Evolutionary conservation across 2,888 invertebrate species (phyloP).

Genomic region (Ophioninae sp.): DNA sequence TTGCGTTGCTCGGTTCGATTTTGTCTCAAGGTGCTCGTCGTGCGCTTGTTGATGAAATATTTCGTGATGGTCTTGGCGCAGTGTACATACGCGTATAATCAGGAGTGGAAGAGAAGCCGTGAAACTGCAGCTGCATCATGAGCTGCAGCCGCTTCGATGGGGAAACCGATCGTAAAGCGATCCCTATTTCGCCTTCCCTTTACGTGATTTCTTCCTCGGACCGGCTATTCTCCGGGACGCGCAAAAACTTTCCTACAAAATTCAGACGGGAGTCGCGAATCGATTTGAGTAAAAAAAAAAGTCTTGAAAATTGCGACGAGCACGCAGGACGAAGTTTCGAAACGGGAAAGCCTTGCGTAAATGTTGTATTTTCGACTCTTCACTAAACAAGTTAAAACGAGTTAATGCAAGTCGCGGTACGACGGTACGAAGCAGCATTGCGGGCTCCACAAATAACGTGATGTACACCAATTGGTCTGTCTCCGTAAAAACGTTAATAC

Average conservation of each 20-base stretch:
- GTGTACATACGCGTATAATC: background rate
- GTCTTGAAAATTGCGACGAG: background rate
- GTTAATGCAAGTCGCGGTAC: no score
- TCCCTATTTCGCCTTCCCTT: conserved; percentile 19
- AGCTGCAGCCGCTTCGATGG: conserved; percentile 68
- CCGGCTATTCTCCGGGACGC: background rate
- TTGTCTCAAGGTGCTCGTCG: conserved; percentile 11
- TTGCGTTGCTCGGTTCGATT: conserved; percentile 41
- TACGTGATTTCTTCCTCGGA: conserved; percentile 9
- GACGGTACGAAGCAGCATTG: no score
- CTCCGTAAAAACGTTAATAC: conserved; percentile 12
- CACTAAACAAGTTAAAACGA: no score
- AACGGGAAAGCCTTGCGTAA: background rate
- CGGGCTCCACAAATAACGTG: background rate
- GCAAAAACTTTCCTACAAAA: conserved; percentile 6
- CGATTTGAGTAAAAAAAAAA: background rate
- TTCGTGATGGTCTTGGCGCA: conserved; percentile 21
- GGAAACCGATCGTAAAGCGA: conserved; percentile 50
- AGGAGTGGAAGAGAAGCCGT: conserved; percentile 47
- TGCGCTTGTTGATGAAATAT: conserved; percentile 27
- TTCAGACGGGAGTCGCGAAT: background rate
- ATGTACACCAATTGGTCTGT: conserved; percentile 26
- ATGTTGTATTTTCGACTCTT: no score
- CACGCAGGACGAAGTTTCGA: background rate
- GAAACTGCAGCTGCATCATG: conserved; percentile 56